Percentiles rank a stretch among this genome's conserved stretches.
Conservation (phyloP, 2,888 invertebrate species). For the Pachymerium ferrugineum region DNA sequence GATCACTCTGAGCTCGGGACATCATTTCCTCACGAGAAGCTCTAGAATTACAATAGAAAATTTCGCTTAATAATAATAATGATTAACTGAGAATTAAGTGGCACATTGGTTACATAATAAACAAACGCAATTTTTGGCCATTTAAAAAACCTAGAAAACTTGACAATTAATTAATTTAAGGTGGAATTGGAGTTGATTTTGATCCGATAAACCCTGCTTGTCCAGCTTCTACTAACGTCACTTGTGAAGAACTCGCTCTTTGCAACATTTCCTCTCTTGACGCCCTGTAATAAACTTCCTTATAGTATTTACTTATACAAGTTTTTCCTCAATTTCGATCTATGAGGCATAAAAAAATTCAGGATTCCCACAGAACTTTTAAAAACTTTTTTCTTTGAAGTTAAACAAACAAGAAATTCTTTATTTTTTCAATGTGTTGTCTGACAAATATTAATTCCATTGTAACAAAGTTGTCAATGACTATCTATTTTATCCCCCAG, state of each 20-base stretch:
- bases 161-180: not conserved
- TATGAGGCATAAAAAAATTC: not conserved
- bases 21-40: slow-evolving; percentile 36
- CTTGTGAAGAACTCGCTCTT: not conserved
- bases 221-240: not conserved
- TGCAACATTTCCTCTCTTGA: slow-evolving; percentile 28
- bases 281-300: slow-evolving; percentile 26
- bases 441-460: too few relatives aligned
- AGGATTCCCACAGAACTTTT: too few relatives aligned
- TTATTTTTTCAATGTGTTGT: too few relatives aligned
- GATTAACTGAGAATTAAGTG: not conserved
- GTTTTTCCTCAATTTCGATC: not conserved
- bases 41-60: too few relatives aligned
- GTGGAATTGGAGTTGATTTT: not conserved
- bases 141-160: not conserved
- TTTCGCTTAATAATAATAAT: not conserved
- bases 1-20: slow-evolving; percentile 34
- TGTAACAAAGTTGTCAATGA: too few relatives aligned
- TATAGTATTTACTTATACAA: too few relatives aligned
- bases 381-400: too few relatives aligned
- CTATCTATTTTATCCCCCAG: too few relatives aligned
- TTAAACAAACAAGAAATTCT: too few relatives aligned
- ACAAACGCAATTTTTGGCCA: too few relatives aligned
- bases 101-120: not conserved
- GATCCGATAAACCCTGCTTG: not conserved